Evolutionary conservation across 2,888 invertebrate species (phyloP).

Genomic region (Andrena bucephala): DNA sequence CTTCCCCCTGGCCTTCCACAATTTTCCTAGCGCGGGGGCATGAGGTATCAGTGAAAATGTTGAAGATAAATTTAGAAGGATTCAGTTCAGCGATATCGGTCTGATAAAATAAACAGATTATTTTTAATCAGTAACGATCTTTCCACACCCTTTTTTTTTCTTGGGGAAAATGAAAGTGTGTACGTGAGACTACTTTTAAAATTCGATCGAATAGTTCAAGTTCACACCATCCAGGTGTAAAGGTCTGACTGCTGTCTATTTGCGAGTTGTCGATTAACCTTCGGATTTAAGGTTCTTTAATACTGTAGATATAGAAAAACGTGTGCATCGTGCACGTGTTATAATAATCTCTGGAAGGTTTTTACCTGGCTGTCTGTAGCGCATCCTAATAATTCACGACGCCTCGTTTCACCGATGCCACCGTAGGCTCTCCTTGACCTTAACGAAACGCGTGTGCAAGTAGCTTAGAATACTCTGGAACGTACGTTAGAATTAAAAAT

Average conservation of each 20-base stretch:
- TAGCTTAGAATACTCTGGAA: conserved; percentile 15
- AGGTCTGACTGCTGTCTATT: not conserved
- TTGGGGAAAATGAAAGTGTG: no score
- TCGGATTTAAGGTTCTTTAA: conserved; percentile 6
- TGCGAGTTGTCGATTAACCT: not conserved
- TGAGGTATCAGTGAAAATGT: conserved; percentile 47
- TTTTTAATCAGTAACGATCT: conserved; percentile 29
- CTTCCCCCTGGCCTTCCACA: not conserved
- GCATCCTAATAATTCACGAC: conserved; percentile 57
- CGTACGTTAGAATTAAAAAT: conserved; percentile 6
- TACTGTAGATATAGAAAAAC: conserved; percentile 24
- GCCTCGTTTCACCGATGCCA: conserved; percentile 7
- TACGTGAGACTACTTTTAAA: no score
- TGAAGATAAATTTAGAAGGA: conserved; percentile 36
- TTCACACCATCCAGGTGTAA: no score
- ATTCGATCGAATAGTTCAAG: no score
- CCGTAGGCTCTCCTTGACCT: conserved; percentile 56
- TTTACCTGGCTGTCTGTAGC: conserved; percentile 41
- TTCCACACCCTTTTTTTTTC: not conserved
- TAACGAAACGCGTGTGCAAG: conserved; percentile 14
- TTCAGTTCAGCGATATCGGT: conserved; percentile 4
- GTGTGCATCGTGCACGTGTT: not conserved
- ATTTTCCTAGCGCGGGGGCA: not conserved
- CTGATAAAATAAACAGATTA: conserved; percentile 20
- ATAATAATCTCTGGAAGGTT: conserved; percentile 28